Base-by-base conservation (phyloP, 2,113 vertebrate species). In the Cranoglanis bouderius region DNA sequence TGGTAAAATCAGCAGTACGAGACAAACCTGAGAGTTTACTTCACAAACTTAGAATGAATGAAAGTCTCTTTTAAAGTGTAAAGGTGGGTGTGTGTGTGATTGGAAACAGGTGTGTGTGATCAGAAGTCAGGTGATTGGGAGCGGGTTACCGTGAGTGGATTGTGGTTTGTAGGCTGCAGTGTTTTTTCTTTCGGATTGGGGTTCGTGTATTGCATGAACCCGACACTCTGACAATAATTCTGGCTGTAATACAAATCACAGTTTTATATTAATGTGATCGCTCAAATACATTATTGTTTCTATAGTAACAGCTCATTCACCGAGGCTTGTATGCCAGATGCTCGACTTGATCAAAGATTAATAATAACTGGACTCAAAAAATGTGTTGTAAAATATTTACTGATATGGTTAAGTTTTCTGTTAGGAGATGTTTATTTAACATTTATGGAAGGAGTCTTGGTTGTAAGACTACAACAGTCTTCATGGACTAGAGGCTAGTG, bases 241-340 rank as follows among this genome's bases (percentile, higher is more conserved):
- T 75, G 35, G 5, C 35, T 74, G 35, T 29, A 13, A 77, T 77
- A 77, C 26, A 77, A 46, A 75, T 24, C 19, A 43, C 14, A 74
- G 18, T 2, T 21, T 40, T 3, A 10, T 43, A 40, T 74, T 40
- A 40, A 40, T 40, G 38, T 43, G 38, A 80, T 29, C 6, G 9
- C 18, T 81, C 13, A 51, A 51, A 80, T 80, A n/a, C 74, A 32
- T 81, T 51, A 51, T 51, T 80, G 43, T 80, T 80, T 51, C 77
- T 29, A 80, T 80, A 53, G 40, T 16, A 81, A 75, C 19, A 24
- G 19, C 21, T 8, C 1, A 21, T 19, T 6, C 7, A 24, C 70
- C 46, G 4, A 2, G 51, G 49, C n/a, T 35, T 82, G 51, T 55
- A 19, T 82, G 78, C 6, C 12, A 82, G n/a, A 57, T 82, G 6